Evolutionary conservation across 2,797 vertebrate species (phyloP), one percentile per base, ranked within the genome.

Genomic region (Myiotriccus ornatus): DNA sequence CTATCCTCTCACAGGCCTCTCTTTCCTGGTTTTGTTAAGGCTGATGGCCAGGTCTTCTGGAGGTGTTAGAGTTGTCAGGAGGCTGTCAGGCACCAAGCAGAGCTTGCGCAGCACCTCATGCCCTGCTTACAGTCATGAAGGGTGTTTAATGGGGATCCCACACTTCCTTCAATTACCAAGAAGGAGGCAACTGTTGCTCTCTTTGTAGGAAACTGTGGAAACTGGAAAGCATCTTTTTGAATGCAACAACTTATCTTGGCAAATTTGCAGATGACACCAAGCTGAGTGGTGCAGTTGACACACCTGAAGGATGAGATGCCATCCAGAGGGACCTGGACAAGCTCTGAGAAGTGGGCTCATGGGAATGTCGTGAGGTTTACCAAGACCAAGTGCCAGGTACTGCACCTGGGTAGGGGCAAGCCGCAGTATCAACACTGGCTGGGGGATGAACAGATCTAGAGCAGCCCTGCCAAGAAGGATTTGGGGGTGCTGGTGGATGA

Each of bases 101-200:
- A 70, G n/a, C 19, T 55, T 27, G 35, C 0, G 0, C 30, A 69
- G n/a, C 13, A 35, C 3, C 17, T 35, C 0, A 0, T 19, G 34
- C 41, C 25, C 59, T 59, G 19, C 55, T 47, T 35, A 35, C 34
- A 53, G 10, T 23, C 56, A 49, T 2, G 0, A 27, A 49, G 3
- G 4, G 6, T 23, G 4, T 49, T 70, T 30, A 39, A 25, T 6
- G 3, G 7, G 20, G 18, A 75, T 76, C 35, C 27, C 18, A 8
- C 12, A 13, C 30, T 55, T 79, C 35, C 67, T 69, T 44, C 43
- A 39, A 1, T n/a, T 60, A 30, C 19, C 22, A 21, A 41, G 44
- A 28, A 56, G 21, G 14, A 75, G 15, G 9, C 12, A 71, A 18
- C 18, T 7, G 5, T 47, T 23, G 19, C 28, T 35, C 11, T 30